Conservation (phyloP, 2,113 vertebrate species). For the Neomonachus schauinslandi region DNA sequence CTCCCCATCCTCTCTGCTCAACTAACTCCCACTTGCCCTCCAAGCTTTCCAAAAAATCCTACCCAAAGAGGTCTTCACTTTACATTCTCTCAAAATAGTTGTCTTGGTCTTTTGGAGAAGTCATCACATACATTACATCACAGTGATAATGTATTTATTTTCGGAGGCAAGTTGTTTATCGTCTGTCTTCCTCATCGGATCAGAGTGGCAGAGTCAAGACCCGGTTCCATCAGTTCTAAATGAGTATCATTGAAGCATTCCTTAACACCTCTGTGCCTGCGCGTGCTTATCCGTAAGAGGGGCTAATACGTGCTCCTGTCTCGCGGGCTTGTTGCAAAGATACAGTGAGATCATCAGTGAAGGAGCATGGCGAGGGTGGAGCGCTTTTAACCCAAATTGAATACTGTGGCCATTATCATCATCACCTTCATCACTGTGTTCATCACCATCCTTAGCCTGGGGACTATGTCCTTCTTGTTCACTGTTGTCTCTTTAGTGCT, state of each 20-base stretch:
- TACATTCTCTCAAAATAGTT: neutral
- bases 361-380: neutral
- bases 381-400: neutral
- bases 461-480: neutral
- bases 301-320: neutral
- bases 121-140: neutral
- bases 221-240: neutral
- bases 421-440: rapidly evolving
- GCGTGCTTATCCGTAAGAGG: neutral
- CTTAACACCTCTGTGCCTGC: neutral
- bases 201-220: neutral
- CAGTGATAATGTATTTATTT: neutral
- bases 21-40: neutral
- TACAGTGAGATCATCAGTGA: neutral
- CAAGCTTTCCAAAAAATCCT: neutral
- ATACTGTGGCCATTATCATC: rapidly evolving
- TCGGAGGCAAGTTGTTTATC: neutral
- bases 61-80: neutral
- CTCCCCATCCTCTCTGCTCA: neutral
- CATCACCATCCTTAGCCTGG: neutral
- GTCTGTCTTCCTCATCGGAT: neutral
- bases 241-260: neutral
- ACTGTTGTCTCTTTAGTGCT: neutral
- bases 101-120: neutral
- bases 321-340: neutral